phyloP scores from a whole-genome alignment of 2,797 vertebrate genomes.

The Sebastes kiyomatsui region DNA sequence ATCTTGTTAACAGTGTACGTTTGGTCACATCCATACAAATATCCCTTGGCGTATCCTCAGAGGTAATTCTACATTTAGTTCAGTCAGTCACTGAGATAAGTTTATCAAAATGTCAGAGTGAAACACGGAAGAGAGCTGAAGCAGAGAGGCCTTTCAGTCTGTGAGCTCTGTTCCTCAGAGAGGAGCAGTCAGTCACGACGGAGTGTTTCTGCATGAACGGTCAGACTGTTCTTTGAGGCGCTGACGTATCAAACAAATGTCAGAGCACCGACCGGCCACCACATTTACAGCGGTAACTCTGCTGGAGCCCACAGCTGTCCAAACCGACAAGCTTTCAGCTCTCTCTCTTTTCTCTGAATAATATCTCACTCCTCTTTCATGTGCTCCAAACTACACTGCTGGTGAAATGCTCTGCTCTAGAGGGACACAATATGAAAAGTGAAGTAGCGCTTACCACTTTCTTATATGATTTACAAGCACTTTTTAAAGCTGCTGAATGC shows the following conservation, averaged over 20 bases:
- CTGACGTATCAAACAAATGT: constrained; percentile 32
- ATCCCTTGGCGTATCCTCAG: neutral
- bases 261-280: constrained; percentile 7
- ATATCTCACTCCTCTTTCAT: neutral
- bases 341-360: neutral
- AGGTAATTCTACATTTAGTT: neutral
- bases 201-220: constrained; percentile 39
- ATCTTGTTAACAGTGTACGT: neutral
- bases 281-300: neutral
- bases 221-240: constrained; percentile 15
- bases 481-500: neutral
- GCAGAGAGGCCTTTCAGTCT: constrained; percentile 7
- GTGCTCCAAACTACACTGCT: neutral
- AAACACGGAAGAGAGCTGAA: constrained; percentile 10
- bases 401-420: neutral
- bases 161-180: constrained; percentile 18
- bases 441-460: neutral
- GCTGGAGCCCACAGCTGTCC: constrained; percentile 3
- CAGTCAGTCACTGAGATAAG: neutral
- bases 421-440: neutral
- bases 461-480: neutral
- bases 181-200: constrained; percentile 17
- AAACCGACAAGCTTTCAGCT: neutral
- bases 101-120: constrained; percentile 36
- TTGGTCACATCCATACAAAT: neutral